These are phyloP conservation scores for Meandrusa payeni DNA, from an alignment of 2,888 invertebrate genomes.

Conservation along the genomic window DNA sequence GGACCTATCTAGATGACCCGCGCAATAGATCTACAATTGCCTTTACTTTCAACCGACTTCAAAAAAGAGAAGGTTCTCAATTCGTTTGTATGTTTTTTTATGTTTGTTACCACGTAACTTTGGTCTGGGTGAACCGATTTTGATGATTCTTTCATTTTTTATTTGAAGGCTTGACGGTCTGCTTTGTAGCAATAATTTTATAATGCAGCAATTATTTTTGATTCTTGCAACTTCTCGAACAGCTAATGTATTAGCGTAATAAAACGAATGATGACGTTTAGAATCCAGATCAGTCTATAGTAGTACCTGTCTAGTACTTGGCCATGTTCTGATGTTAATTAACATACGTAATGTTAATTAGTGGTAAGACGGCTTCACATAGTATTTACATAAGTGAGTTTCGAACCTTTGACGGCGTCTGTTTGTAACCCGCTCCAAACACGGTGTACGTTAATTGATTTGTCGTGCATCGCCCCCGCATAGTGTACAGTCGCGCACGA, in stretches of 20 bases:
- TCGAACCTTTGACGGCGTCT: constrained; percentile 20
- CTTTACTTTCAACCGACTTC: no score
- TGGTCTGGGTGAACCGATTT: no score
- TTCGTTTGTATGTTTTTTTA: no score
- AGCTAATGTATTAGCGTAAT: background rate
- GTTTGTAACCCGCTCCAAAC: constrained; percentile 15
- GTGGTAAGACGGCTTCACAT: background rate
- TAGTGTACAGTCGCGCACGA: background rate
- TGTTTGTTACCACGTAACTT: no score
- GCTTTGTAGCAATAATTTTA: no score
- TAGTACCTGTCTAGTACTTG: background rate
- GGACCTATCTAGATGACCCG: no score
- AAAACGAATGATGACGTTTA: background rate
- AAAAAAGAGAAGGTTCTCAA: no score
- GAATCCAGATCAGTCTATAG: background rate
- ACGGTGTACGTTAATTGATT: constrained; percentile 22
- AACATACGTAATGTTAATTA: constrained; percentile 14
- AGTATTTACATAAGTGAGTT: constrained; percentile 13
- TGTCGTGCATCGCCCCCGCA: constrained; percentile 22
- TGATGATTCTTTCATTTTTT: no score
- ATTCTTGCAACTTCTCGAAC: no score
- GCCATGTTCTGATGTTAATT: background rate
- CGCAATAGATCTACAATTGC: no score
- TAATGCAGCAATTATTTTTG: no score
- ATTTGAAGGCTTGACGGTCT: no score